phyloP scores from a whole-genome alignment of 2,888 invertebrate genomes.

The Malthinus flaveolus region DNA sequence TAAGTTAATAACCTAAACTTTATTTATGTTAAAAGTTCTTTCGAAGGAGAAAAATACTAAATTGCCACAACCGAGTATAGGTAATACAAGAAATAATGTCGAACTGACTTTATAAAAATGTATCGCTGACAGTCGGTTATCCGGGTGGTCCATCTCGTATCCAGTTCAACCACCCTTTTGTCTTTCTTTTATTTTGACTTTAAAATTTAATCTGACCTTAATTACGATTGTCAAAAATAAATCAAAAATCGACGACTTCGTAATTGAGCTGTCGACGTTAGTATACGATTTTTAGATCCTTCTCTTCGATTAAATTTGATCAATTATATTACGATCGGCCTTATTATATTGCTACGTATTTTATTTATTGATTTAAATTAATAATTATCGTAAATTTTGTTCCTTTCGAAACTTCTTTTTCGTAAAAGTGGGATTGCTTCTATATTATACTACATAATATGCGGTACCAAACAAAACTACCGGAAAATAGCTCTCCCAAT shows the following conservation, averaged over 20 bases:
- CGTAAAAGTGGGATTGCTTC: too few relatives aligned
- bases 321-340: constrained; percentile 14
- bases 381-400: too few relatives aligned
- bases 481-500: too few relatives aligned
- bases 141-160: constrained; percentile 24
- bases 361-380: too few relatives aligned
- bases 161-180: constrained; percentile 20
- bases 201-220: constrained; percentile 13
- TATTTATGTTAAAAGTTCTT: too few relatives aligned
- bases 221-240: constrained; percentile 23
- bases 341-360: not conserved
- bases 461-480: too few relatives aligned
- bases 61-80: constrained; percentile 4
- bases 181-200: constrained; percentile 12
- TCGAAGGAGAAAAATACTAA: not conserved
- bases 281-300: constrained; percentile 11
- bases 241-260: constrained; percentile 24
- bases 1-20: too few relatives aligned
- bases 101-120: constrained; percentile 19
- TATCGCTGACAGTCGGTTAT: constrained; percentile 16
- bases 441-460: too few relatives aligned
- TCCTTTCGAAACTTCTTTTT: too few relatives aligned
- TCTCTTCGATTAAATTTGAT: constrained; percentile 5
- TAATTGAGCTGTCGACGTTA: constrained; percentile 26
- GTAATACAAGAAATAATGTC: too few relatives aligned